Conservation (phyloP, 2,113 vertebrate species). For the Xiphophorus hellerii region DNA sequence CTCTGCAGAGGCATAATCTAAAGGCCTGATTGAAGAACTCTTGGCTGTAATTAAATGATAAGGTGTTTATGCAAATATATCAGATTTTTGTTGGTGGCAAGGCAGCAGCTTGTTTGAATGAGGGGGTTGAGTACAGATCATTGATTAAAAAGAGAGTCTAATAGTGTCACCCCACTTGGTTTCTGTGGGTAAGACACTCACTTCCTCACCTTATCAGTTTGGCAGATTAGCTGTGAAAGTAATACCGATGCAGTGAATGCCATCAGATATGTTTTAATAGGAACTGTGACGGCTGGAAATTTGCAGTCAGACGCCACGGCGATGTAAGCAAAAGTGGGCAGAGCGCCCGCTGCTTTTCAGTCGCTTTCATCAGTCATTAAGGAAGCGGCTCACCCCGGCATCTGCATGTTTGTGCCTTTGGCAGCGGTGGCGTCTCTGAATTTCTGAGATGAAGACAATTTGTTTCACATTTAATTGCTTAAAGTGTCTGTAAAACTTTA, state of each 20-base stretch:
- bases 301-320: conserved; percentile 25
- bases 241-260: conserved; percentile 57
- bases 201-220: conserved; percentile 62
- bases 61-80: conserved; percentile 75
- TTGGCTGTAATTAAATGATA: conserved; percentile 75
- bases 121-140: conserved; percentile 49
- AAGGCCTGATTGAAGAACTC: conserved; percentile 57
- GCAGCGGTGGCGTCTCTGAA: neutral
- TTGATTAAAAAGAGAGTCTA: conserved; percentile 65
- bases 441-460: neutral
- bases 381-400: conserved; percentile 38
- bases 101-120: conserved; percentile 57
- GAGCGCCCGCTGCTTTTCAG: conserved; percentile 27
- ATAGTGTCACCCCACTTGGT: conserved; percentile 60
- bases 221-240: conserved; percentile 66
- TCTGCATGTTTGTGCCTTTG: conserved; percentile 25
- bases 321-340: conserved; percentile 10
- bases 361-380: conserved; percentile 56
- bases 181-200: conserved; percentile 62
- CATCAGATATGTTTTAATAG: conserved; percentile 66
- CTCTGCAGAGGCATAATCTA: conserved; percentile 56
- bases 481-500: neutral
- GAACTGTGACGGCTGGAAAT: conserved; percentile 37
- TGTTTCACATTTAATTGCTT: neutral
- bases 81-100: conserved; percentile 61